Base-by-base conservation (phyloP, 2,888 invertebrate genomes). In the Mythimna pallens region DNA sequence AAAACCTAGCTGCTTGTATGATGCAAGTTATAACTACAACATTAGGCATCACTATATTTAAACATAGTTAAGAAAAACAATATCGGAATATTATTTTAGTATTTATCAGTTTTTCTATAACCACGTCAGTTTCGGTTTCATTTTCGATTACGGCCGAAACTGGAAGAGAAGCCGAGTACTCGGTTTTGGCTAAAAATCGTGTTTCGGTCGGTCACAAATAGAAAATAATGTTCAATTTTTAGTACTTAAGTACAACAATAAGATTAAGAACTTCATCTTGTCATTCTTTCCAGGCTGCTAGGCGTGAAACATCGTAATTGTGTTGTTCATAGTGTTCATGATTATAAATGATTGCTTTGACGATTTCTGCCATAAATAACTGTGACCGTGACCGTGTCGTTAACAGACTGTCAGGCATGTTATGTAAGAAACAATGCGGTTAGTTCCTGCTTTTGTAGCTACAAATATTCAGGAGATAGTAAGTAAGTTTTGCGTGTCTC, bases 271-370 rank as follows among this genome's bases (percentile, higher is more conserved):
- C 25, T 25, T 52, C 50, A 82, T 78, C 62, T 72, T 65, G 54
- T 82, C 61, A 10, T 70, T 72, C 47, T 62, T 3, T 64, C 20
- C 0, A 50, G 12, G 12, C 52, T 34, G 50, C 10, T 17, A 63
- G 43, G 43, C 59, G 65, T 40, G 59, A 79, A 70, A 40, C 22
- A 54, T 54, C 52, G 52, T 64, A 63, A 73, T 59, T 66, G n/a
- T 63, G 30, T 69, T 78, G 36, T 66, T 68, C 54, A 14, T 64
- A 22, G n/a, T 17, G 14, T 40, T 25, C n/a, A 52, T 71, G 73
- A 82, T 69, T 67, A 43, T 58, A 66, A 40, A 69, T 64, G 36
- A 69, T 79, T 63, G 68, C 54, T 80, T 70, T 73, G 52, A 62
- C 54, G 71, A 66, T 66, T 54, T 52, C n/a, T 54, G 30, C 34